Percentiles rank a stretch among this genome's conserved stretches.
phyloP scores from a whole-genome alignment of 2,888 invertebrate genomes.

The Harpalus rufipes region DNA sequence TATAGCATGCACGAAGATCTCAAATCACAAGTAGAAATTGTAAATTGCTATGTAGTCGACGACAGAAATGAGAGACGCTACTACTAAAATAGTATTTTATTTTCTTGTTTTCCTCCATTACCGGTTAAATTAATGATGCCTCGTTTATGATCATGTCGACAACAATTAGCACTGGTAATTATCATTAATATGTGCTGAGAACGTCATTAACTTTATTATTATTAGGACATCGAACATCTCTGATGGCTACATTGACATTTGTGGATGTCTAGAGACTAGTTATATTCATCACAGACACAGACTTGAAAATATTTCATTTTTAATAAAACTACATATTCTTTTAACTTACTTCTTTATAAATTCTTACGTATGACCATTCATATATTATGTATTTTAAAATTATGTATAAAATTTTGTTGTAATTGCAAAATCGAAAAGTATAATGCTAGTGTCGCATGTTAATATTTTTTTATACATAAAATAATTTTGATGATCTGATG shows the following conservation, averaged over 20 bases:
- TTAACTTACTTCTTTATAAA: no score
- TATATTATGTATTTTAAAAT: no score
- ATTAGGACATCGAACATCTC: constrained; percentile 37
- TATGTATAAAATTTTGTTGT: no score
- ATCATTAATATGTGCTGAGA: constrained; percentile 61
- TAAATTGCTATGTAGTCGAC: not conserved
- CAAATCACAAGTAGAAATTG: not conserved
- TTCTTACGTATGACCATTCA: no score
- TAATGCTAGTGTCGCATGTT: no score
- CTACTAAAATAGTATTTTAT: constrained; percentile 51
- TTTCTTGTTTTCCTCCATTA: constrained; percentile 41
- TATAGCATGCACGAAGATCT: not conserved
- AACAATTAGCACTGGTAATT: constrained; percentile 56
- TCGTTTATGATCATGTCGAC: constrained; percentile 50
- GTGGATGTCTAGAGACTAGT: not conserved
- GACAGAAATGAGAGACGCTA: constrained; percentile 21
- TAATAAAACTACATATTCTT: no score
- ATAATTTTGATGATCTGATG: no score
- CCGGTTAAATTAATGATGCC: constrained; percentile 30
- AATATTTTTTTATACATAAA: no score
- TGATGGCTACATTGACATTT: constrained; percentile 15
- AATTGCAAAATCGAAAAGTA: no score
- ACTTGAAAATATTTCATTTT: no score
- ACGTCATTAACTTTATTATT: constrained; percentile 53
- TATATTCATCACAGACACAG: not conserved